Evolutionary conservation across 2,797 vertebrate genomes (phyloP), one percentile per base, ranked within the genome.

Genomic region (Propithecus perrieri): DNA sequence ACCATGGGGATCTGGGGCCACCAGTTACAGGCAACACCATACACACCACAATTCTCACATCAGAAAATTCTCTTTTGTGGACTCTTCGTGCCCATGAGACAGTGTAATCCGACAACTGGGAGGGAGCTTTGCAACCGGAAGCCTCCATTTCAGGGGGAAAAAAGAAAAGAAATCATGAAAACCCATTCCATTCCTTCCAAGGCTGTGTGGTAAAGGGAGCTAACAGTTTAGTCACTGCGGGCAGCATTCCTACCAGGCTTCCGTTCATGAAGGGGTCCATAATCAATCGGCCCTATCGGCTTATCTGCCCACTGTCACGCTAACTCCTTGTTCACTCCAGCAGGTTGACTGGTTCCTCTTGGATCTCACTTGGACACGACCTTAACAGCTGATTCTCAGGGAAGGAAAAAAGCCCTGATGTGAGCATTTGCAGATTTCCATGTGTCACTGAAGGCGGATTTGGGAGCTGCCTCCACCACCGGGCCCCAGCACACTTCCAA

Each of bases 261-360:
- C n/a, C 69, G 13, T 65, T 67, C 63, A 28, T 7, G 55, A 83
- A 65, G 33, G 46, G 53, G 33, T 17, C 28, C 28, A 10, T 7
- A 46, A 78, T 13, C 41, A 87, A 22, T 78, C 46, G 74, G n/a
- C 76, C 71, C 74, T 65, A 78, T 65, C 89, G 81, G 94, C 57
- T 65, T 18, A 13, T 38, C 81, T 41, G 78, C 24, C 30, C 72
- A 11, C 33, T 53, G 35, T 76, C 55, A 22, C 2, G 11, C 81
- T 48, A 83, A 84, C 81, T 38, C 67, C 83, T 59, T 61, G 17
- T 74, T 85, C 69, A 7, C 15, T 26, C 35, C 4, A n/a, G n/a
- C 9, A 57, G 75, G 92, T 74, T 75, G 35, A 88, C 81, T 84
- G 78, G 46, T 48, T 95, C 90, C 87, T 76, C 85, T 55, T 28